A percentile compares a stretch with the other conserved stretches of the same genome.
Conservation (phyloP, 2,888 invertebrate genomes). For the Hypercompe scribonia region DNA sequence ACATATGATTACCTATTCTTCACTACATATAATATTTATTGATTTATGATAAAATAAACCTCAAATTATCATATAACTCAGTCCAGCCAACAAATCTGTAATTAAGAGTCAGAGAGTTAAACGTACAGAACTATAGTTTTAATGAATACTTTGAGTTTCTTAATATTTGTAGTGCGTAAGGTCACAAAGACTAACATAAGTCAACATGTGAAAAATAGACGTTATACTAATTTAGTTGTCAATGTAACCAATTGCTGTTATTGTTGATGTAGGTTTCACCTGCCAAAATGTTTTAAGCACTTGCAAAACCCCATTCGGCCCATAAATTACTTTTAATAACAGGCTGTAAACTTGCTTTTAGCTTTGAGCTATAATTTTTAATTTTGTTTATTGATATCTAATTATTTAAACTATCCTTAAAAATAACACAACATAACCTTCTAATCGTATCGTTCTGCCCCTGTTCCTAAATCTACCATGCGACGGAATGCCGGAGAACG, state of each 20-base stretch:
- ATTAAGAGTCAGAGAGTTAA: slow-evolving; percentile 20
- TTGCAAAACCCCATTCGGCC: slow-evolving; percentile 53
- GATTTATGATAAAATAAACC: slow-evolving; percentile 21
- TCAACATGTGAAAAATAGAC: slow-evolving; percentile 37
- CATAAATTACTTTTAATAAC: slow-evolving; percentile 62
- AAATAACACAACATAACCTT: slow-evolving; percentile 84
- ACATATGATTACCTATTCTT: slow-evolving; percentile 21
- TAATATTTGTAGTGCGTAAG: slow-evolving; percentile 6
- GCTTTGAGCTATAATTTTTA: slow-evolving; percentile 63
- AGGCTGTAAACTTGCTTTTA: slow-evolving; percentile 52
- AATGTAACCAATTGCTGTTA: slow-evolving; percentile 48
- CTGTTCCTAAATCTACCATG: slow-evolving; percentile 86
- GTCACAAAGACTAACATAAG: slow-evolving; percentile 25
- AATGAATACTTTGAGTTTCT: slow-evolving; percentile 7
- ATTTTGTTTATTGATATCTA: slow-evolving; percentile 68
- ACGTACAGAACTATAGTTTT: neutral
- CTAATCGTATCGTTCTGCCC: slow-evolving; percentile 85
- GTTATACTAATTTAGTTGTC: slow-evolving; percentile 53
- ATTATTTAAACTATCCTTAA: slow-evolving; percentile 72
- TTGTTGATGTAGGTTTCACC: slow-evolving; percentile 27
- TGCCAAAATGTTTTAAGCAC: slow-evolving; percentile 39
- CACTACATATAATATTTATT: slow-evolving; percentile 17
- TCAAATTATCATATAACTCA: slow-evolving; percentile 25
- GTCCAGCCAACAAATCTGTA: slow-evolving; percentile 11
- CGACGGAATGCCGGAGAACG: slow-evolving; percentile 85